These are phyloP conservation scores for Microtus oregoni DNA, from an alignment of 2,113 vertebrate species.

Conservation along the genomic window DNA sequence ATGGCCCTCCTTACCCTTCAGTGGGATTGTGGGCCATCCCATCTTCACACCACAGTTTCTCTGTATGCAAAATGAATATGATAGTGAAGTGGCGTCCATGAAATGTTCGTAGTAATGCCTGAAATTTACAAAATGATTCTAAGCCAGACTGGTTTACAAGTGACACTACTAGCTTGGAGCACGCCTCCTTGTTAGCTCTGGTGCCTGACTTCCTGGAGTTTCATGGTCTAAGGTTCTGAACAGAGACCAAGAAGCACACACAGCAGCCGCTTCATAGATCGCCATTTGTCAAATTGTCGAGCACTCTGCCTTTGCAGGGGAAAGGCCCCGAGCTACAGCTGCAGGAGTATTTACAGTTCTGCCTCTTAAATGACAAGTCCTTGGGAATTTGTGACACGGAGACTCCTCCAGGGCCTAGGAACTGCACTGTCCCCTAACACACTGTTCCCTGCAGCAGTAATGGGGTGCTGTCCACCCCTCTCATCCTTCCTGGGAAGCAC, in stretches of 20 bases:
- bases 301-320: not conserved
- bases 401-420: not conserved
- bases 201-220: not conserved
- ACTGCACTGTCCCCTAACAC: not conserved
- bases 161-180: not conserved
- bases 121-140: not conserved
- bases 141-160: not conserved
- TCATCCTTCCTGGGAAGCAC: not conserved
- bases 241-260: not conserved
- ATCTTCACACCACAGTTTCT: not conserved
- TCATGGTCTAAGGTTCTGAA: not conserved
- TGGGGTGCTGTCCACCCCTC: accelerated
- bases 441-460: not conserved
- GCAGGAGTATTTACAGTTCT: not conserved
- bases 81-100: too few relatives aligned
- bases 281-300: not conserved
- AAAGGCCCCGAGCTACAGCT: not conserved
- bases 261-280: not conserved
- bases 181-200: not conserved
- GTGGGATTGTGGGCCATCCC: not conserved
- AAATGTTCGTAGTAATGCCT: not conserved
- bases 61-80: not conserved
- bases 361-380: not conserved
- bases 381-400: not conserved
- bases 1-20: not conserved